phyloP scores from a whole-genome alignment of 1,140 invertebrate species.

The Coenobita brevimanus region DNA sequence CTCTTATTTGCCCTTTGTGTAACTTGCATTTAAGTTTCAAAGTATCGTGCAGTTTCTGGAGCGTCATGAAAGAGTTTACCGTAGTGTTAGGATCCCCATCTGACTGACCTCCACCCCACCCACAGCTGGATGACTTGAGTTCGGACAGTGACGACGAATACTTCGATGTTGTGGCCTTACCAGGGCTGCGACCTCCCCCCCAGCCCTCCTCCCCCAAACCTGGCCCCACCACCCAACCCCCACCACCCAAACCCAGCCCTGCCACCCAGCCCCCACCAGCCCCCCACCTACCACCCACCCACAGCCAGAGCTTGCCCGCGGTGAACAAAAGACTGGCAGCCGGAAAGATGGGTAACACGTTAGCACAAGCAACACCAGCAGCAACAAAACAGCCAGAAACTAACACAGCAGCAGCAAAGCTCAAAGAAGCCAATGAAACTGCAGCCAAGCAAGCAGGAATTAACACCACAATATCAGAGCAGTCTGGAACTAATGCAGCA shows the following conservation, averaged over 20 bases:
- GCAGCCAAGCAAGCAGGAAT: neutral
- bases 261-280: neutral
- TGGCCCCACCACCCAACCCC: neutral
- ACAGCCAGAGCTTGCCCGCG: constrained; percentile 56
- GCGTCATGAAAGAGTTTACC: no score
- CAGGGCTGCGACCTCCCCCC: constrained; percentile 33
- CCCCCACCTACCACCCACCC: constrained; percentile 33
- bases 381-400: neutral
- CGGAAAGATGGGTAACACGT: constrained; percentile 38
- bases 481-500: no score
- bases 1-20: no score
- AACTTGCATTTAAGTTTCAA: no score
- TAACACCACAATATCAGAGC: no score
- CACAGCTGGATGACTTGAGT: constrained; percentile 69
- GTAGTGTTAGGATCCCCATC: no score
- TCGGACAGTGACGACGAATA: constrained; percentile 69
- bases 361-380: neutral
- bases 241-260: neutral
- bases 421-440: neutral
- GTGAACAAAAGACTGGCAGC: constrained; percentile 36
- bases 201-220: neutral
- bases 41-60: neutral
- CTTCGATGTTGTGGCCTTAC: constrained; percentile 66
- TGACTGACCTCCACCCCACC: constrained; percentile 46
- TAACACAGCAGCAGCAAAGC: neutral